Evolutionary conservation across 1,140 invertebrate genomes (phyloP).

Genomic region (Amyelois transitella): DNA sequence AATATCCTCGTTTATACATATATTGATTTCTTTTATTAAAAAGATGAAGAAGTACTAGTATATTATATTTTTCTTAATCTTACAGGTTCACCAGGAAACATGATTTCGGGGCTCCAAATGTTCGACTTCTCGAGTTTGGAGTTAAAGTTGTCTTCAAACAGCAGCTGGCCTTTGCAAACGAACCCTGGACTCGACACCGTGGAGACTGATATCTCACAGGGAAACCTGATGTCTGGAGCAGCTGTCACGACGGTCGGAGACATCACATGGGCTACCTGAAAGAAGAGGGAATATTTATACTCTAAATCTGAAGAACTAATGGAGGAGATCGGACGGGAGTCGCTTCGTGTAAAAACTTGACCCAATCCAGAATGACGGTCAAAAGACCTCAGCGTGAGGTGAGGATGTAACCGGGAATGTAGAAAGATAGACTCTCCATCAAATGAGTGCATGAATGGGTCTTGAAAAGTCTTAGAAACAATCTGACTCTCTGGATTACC

Average conservation of each 20-base stretch:
- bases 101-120: slow-evolving; percentile 68
- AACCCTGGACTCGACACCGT: slow-evolving; percentile 39
- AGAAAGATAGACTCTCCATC: too few relatives aligned
- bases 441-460: too few relatives aligned
- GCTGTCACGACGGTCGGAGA: background rate
- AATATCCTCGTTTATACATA: background rate
- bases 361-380: too few relatives aligned
- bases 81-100: slow-evolving; percentile 65
- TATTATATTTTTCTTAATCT: slow-evolving; percentile 8
- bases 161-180: slow-evolving; percentile 72
- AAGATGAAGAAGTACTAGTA: background rate
- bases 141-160: slow-evolving; percentile 75
- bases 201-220: slow-evolving; percentile 42
- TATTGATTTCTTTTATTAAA: background rate
- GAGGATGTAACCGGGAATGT: too few relatives aligned
- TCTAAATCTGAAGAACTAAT: too few relatives aligned
- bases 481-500: too few relatives aligned
- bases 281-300: too few relatives aligned
- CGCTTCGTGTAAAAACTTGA: too few relatives aligned
- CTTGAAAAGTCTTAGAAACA: too few relatives aligned
- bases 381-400: too few relatives aligned
- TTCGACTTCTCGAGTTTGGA: slow-evolving; percentile 35
- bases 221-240: slow-evolving; percentile 9
- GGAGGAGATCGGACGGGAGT: too few relatives aligned
- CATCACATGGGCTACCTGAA: background rate